Base-by-base conservation (phyloP, 2,113 vertebrate genomes). In the Columbina picui region DNA sequence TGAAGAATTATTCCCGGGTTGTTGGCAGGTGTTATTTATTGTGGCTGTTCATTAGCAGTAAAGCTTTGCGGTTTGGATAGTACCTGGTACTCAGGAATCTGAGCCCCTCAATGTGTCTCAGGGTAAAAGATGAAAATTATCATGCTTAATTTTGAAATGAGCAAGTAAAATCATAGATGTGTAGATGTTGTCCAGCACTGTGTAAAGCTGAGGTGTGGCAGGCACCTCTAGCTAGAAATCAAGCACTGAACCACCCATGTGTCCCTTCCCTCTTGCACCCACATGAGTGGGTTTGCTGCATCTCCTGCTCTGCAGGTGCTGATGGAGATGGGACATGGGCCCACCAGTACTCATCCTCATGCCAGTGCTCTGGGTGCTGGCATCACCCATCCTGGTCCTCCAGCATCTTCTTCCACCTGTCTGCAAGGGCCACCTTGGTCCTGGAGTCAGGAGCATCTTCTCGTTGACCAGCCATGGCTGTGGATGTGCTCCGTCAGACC, bases 221-320 rank as follows among this genome's bases (percentile, higher is more conserved):
- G 10, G 6, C 14, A 22, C 3, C n/a, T 7, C 6, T 14, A 9
- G 29, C 21, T 77, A 36, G 25, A 61, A 60, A 56, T 45, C 6
- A 30, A n/a, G 32, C 0, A 0, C 57, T 22, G 18, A 41, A 27
- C 5, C 20, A 12, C 22, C 5, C 4, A 13, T 10, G 10, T 13
- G 7, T 26, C 34, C 34, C 55, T 50, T 59, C 43, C 32, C 14
- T 39, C 1, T 14, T n/a, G 56, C 29, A 25, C 19, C 7, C 30
- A 1, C 21, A 7, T 0, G 5, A 30, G 36, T 7, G 20, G 27
- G 12, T 43, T 27, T 60, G 26, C 38, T 59, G 22, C 26, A 74
- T 12, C 65, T 75, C 25, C 45, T 49, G 38, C 63, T 65, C 45
- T 65, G 15, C 7, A 38, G 14, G 21, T 19, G 17, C 39, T 53